Conservation (phyloP, 2,888 invertebrate species). For the Pristionchus fissidentatus region DNA sequence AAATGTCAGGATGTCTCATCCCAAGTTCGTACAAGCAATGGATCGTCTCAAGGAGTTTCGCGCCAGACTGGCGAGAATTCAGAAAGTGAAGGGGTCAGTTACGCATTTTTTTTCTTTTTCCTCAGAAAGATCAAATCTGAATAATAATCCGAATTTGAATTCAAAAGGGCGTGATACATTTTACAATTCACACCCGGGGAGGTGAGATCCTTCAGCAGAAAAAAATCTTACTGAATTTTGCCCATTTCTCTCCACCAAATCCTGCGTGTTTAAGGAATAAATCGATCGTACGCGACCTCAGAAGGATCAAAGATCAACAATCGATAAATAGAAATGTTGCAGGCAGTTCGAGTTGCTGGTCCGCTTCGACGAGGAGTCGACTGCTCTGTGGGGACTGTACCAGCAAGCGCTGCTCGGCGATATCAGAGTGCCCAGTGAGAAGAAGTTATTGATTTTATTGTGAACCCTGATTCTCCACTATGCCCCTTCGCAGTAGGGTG, state of each 20-base stretch:
- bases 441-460: neutral
- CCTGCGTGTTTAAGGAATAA: neutral
- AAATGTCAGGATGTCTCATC: conserved; percentile 33
- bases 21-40: conserved; percentile 18
- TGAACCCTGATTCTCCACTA: neutral
- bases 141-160: no score
- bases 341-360: conserved; percentile 61
- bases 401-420: conserved; percentile 65
- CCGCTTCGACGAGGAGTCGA: conserved; percentile 63
- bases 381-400: conserved; percentile 62
- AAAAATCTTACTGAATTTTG: neutral
- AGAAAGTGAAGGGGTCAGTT: conserved; percentile 14
- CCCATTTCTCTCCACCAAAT: neutral
- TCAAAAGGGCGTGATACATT: no score
- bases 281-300: neutral
- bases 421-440: conserved; percentile 65
- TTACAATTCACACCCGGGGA: no score
- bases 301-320: neutral
- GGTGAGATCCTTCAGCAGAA: neutral
- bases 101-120: neutral
- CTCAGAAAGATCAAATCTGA: no score
- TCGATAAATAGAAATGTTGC: neutral
- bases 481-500: no score
- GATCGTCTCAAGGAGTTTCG: neutral
- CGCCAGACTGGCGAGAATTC: neutral